Base-by-base conservation (phyloP, 2,113 vertebrate species). In the Marmota monax region DNA sequence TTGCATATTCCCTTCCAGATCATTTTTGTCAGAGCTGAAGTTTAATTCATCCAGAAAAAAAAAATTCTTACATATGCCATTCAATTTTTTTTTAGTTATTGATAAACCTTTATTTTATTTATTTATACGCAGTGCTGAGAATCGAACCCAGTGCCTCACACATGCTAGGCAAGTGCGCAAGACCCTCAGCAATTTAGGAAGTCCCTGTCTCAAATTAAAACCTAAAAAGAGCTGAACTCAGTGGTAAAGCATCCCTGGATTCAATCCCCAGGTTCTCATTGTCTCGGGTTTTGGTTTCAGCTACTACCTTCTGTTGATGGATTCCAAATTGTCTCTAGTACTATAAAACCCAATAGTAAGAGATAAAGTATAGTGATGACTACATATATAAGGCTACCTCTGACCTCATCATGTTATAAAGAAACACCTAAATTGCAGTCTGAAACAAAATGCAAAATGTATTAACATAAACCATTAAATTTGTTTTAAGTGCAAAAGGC, bases 1-100 rank as follows among this genome's bases (percentile, higher is more conserved):
- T 94, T 80, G 27, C 18, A 89, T 37, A 83, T 89, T 89, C 18
- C 61, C 10, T 39, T 95, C n/a, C 53, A 83, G 48, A n/a, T 80
- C 1, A 12, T 91, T n/a, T 88, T 85, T 88, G 53, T 95, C 58
- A 56, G 20, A 70, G 1, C 2, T 29, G 1, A 76, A 88, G 37
- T 88, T 93, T 23, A 23, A 51, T 85, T 85, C 25, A 37, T 42
- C 48, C 16, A 69, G 74, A 80, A 84, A 37, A 85, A 80, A 73
- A 45, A 45, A 45, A 39, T 61, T 53, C 39, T 72, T 82, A 92
- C 51, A 39, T 67, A 79, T n/a, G 42, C 42, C 5, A 48, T 37
- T 51, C 1, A 61, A 32, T 34, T 45, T 45, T 45, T 39, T 45
- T 45, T 45, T 45, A 45, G 7, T 45, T 45, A 45, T 45, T 45